phyloP scores from a whole-genome alignment of 2,797 vertebrate species.

The Coendou prehensilis region DNA sequence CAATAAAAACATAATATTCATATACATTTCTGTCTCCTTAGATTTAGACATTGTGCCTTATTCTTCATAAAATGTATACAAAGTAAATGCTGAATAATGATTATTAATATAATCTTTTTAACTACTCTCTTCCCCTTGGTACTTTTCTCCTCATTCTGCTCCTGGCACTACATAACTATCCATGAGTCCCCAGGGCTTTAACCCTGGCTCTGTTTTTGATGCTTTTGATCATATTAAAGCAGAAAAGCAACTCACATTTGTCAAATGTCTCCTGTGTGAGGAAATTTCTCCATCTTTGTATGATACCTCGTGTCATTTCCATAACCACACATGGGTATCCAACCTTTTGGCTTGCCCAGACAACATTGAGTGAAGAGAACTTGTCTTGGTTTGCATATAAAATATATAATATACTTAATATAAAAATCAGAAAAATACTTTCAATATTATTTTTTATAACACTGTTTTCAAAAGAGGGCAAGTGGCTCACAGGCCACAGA shows the following conservation, averaged over 20 bases:
- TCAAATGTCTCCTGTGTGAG: not conserved
- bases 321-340: not conserved
- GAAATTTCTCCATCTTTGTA: not conserved
- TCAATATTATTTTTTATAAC: not conserved
- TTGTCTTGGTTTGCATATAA: not conserved
- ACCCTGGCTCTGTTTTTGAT: not conserved
- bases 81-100: not conserved
- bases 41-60: not conserved
- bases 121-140: not conserved
- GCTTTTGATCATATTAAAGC: not conserved
- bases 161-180: not conserved
- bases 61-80: not conserved
- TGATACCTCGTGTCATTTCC: not conserved
- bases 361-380: not conserved
- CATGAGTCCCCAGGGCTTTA: not conserved
- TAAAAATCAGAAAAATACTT: not conserved
- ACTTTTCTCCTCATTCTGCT: not conserved
- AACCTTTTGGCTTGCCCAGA: not conserved
- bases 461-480: not conserved
- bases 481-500: not conserved
- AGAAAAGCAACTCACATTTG: not conserved
- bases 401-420: not conserved
- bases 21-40: not conserved
- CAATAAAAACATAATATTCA: not conserved
- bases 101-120: not conserved